Conservation (phyloP, 2,888 invertebrate species). For the Campaea margaritaria region DNA sequence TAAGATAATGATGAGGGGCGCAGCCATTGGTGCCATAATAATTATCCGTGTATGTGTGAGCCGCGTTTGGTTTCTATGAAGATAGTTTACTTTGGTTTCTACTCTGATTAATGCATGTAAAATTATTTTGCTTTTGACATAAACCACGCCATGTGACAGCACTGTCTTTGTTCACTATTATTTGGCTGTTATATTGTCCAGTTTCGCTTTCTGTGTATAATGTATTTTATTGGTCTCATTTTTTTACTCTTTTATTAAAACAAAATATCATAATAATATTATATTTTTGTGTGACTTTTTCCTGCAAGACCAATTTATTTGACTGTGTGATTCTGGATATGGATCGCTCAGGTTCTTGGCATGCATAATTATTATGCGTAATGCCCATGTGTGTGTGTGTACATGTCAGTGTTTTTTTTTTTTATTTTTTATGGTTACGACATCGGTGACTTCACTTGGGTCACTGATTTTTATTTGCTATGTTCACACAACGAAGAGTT, state of each 20-base stretch:
- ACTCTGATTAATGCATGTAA: conserved; percentile 42
- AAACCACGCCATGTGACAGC: conserved; percentile 47
- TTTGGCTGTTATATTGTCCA: conserved; percentile 74
- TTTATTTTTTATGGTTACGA: conserved; percentile 39
- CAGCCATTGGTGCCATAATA: no score
- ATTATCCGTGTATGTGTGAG: no score
- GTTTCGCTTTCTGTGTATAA: conserved; percentile 42
- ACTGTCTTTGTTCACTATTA: conserved; percentile 52
- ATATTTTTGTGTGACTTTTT: conserved; percentile 31
- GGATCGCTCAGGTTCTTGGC: conserved; percentile 3
- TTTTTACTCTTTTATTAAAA: conserved; percentile 18
- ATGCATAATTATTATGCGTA: conserved; percentile 21
- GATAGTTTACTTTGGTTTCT: no score
- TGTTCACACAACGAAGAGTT: conserved; percentile 26
- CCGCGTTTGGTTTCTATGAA: no score
- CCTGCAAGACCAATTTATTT: conserved; percentile 7
- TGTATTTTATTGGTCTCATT: conserved; percentile 34
- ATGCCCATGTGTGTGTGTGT: conserved; percentile 26
- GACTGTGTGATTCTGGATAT: conserved; percentile 17
- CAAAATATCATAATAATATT: conserved; percentile 19
- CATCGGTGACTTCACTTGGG: conserved; percentile 43
- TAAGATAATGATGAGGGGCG: no score
- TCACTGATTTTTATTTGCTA: conserved; percentile 40
- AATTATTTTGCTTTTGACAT: conserved; percentile 37
- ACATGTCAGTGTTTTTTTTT: conserved; percentile 37